Evolutionary conservation across 2,888 invertebrate species (phyloP).

Genomic region (Rhyacophila evoluta): DNA sequence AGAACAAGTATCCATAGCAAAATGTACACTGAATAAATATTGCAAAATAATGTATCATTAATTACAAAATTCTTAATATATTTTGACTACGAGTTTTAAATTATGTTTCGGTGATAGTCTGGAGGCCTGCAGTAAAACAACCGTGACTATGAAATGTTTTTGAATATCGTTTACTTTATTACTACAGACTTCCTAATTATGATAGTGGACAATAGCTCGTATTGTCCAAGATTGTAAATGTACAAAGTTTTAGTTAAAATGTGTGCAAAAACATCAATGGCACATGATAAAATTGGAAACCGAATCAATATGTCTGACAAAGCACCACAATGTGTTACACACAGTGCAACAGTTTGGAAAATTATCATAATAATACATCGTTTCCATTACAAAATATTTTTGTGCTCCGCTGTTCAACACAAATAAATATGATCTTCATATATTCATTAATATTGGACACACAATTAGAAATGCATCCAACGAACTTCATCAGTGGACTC

Average conservation of each 20-base stretch:
- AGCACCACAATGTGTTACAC: slow-evolving; percentile 29
- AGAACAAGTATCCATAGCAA: slow-evolving; percentile 55
- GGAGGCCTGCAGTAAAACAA: slow-evolving; percentile 47
- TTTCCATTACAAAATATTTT: slow-evolving; percentile 14
- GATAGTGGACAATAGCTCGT: slow-evolving; percentile 15
- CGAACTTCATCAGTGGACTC: slow-evolving; percentile 29
- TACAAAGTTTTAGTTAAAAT: slow-evolving; percentile 39
- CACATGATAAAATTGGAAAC: slow-evolving; percentile 40
- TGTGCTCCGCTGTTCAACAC: neutral
- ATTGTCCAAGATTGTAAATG: slow-evolving; percentile 33
- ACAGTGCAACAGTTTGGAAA: slow-evolving; percentile 12
- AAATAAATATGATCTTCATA: neutral
- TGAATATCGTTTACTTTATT: slow-evolving; percentile 3
- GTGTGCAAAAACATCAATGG: slow-evolving; percentile 50
- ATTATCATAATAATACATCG: slow-evolving; percentile 18
- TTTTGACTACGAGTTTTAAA: slow-evolving; percentile 47
- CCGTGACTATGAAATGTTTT: slow-evolving; percentile 26
- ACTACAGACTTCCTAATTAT: slow-evolving; percentile 26
- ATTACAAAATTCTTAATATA: slow-evolving; percentile 54
- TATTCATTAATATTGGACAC: neutral
- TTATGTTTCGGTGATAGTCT: slow-evolving; percentile 44
- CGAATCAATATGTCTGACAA: slow-evolving; percentile 5
- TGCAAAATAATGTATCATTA: slow-evolving; percentile 53
- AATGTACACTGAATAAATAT: slow-evolving; percentile 54
- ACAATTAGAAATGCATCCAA: slow-evolving; percentile 15